Evolutionary conservation across 2,888 invertebrate species (phyloP), one percentile per base, ranked within the genome.

Genomic region (Ypsolopha sequella): DNA sequence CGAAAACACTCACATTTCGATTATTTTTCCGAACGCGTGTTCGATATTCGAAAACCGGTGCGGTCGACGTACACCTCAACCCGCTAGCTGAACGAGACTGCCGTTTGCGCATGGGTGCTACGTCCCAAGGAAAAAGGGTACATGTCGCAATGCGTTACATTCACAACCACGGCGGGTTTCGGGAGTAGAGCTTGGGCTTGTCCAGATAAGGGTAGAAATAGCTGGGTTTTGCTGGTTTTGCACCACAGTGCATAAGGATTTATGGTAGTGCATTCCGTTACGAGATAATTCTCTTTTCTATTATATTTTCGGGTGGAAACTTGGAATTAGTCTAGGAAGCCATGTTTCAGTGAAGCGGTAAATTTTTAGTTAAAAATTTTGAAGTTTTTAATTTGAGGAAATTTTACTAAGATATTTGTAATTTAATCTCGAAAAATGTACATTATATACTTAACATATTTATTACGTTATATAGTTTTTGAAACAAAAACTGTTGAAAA

Each of bases 61-160:
- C 61, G 54, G 64, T 60, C 33, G 54, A 56, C 58, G 56, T 13
- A 53, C 56, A 52, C 52, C 34, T 38, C 56, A 55, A 56, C 56
- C 52, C 62, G 62, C 58, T 50, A 50, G 52, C 41, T n/a, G 6
- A 13, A 53, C 65, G 68, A 71, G 79, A 80, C 75, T 84, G 80
- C 76, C 76, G 72, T 80, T 72, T 85, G 85, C 85, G 85, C 85
- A 84, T 82, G 82, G 76, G 68, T 67, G 60, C 59, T 56, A 58
- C 54, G 58, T 55, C 55, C 54, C 62, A 63, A 58, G 60, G 63
- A 72, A 62, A 80, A 82, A 80, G 68, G 80, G 59, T 80, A 70
- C 84, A 84, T 74, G 82, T 77, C 85, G 84, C 85, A 85, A 59
- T 85, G 85, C 85, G 82, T 80, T 82, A 64, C 61, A 65, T 65